These are phyloP conservation scores for Xestia sexstrigata DNA, from an alignment of 2,888 invertebrate species.

Conservation along the genomic window DNA sequence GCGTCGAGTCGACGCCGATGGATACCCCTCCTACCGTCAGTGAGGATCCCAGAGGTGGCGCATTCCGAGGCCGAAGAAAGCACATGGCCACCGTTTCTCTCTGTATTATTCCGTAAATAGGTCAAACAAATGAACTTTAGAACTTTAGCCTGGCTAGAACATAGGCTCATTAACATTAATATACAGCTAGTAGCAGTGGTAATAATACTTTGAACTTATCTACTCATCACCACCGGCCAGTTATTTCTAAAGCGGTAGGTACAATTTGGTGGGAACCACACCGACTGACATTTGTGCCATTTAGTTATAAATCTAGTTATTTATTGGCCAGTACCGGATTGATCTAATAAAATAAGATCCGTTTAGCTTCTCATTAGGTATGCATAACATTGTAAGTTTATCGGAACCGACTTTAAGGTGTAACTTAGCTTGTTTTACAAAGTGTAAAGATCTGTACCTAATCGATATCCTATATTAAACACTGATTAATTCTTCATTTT, in stretches of 20 bases:
- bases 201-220: constrained; percentile 15
- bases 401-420: constrained; percentile 29
- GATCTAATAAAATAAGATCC: constrained; percentile 51
- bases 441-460: neutral
- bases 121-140: neutral
- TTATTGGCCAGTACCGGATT: constrained; percentile 29
- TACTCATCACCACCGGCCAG: neutral
- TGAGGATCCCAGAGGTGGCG: too few relatives aligned
- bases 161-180: neutral
- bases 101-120: neutral
- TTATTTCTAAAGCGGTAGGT: constrained; percentile 9
- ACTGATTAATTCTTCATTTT: neutral
- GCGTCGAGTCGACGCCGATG: too few relatives aligned
- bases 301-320: constrained; percentile 39
- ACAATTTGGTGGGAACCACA: constrained; percentile 36
- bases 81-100: too few relatives aligned
- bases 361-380: constrained; percentile 47
- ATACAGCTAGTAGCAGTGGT: neutral
- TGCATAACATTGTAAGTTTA: constrained; percentile 51
- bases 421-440: constrained; percentile 36
- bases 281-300: constrained; percentile 4
- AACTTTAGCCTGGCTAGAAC: neutral
- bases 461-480: neutral
- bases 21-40: too few relatives aligned
- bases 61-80: too few relatives aligned